Evolutionary conservation across 2,888 invertebrate species (phyloP).

Genomic region (Invenusta paracnida): DNA sequence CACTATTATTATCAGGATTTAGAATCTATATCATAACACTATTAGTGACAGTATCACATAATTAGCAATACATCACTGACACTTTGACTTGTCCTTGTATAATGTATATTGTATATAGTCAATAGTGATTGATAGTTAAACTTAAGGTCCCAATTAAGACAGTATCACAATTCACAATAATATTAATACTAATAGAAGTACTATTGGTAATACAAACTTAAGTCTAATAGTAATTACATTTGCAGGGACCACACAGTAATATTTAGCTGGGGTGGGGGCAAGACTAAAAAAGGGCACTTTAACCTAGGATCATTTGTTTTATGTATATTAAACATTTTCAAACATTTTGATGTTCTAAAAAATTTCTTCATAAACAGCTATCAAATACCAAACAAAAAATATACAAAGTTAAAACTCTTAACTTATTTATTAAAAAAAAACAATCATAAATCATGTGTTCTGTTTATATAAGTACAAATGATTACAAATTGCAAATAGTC

Average conservation of each 20-base stretch:
- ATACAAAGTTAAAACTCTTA: slow-evolving; percentile 15
- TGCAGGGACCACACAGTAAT: neutral
- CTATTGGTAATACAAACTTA: no score
- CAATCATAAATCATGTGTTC: slow-evolving; percentile 24
- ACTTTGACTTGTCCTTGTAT: no score
- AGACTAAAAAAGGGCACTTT: slow-evolving; percentile 29
- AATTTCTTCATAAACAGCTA: slow-evolving; percentile 18
- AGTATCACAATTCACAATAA: no score
- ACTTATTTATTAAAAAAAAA: slow-evolving; percentile 24
- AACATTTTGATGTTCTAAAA: neutral
- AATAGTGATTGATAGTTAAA: no score
- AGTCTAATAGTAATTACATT: no score
- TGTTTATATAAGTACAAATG: slow-evolving; percentile 12
- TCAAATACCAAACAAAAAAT: slow-evolving; percentile 22
- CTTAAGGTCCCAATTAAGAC: no score
- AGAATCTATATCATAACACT: no score
- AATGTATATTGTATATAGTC: no score
- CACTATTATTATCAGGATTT: no score
- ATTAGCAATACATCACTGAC: no score
- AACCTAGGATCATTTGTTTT: slow-evolving; percentile 22
- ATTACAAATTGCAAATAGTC: neutral
- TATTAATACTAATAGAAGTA: no score
- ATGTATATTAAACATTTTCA: slow-evolving; percentile 19
- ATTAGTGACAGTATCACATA: no score
- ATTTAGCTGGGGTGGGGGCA: slow-evolving; percentile 10